Base-by-base conservation (phyloP, 1,140 invertebrate species). In the Penaeus japonicus region DNA sequence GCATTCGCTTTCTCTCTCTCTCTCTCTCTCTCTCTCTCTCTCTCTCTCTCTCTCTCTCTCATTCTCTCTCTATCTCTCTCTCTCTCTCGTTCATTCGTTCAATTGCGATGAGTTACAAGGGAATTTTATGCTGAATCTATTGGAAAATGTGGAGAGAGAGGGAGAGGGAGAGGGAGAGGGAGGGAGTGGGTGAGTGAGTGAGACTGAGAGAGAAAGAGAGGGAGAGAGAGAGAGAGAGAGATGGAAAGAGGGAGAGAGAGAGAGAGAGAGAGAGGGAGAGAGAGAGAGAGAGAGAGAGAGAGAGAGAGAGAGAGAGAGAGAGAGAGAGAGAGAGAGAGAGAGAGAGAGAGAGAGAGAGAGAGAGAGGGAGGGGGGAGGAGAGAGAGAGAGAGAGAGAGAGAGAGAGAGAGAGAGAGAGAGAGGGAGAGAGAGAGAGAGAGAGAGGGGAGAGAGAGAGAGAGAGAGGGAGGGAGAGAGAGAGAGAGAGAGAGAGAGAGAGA, bases 141-240 rank as follows among this genome's bases (percentile, higher is more conserved):
- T 4, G 12, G 20, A 24, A 7, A 3, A 47, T 1, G 15, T 47
- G 15, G 47, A 47, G 39, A 4, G 39, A 39, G 4, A 3, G 0
- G 15, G 47, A 47, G 10, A 47, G 47, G 15, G 10, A 47, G 47
- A 47, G 1, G 15, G 47, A 47, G 47, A 47, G 10, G 1, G 47
- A 47, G 0, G 17, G 32, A n/a, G 30, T 47, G 65, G 1, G 32
- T 39, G 82, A 22, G 3, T 22, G 54, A 70, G 22, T 27, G 82
- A 27, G 59, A 65, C 53, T 54, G 35, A 12, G 84, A n/a, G 47
- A 32, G 55, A 32, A 30, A 59, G 30, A 54, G 55, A 62, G 80
- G n/a, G 55, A 62, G 54, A 82, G 80, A 62, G 65, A 73, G 65
- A 73, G 27, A 73, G 70, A 65, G 62, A 65, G 62, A 65, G 80